Evolutionary conservation across 2,888 invertebrate genomes (phyloP).

Genomic region (Ommatoiulus sabulosus): DNA sequence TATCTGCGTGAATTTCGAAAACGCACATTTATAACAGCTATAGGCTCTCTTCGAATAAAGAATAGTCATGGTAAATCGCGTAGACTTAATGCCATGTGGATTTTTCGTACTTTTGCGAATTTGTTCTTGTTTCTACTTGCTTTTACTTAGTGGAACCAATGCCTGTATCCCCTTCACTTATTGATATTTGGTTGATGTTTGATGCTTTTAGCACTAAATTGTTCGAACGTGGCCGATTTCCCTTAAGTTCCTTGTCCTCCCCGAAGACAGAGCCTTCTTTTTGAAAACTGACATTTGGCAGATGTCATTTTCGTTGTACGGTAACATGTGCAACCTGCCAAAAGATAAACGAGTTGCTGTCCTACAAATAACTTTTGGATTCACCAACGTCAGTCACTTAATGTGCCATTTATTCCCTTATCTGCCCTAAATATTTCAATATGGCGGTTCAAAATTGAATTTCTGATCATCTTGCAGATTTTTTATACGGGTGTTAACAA

Average conservation of each 20-base stretch:
- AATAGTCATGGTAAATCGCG: too few species aligned
- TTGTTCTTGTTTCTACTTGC: not conserved
- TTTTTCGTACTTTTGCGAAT: too few species aligned
- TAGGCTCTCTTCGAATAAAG: too few species aligned
- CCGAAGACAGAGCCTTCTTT: not conserved
- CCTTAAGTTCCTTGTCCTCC: not conserved
- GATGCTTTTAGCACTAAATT: conserved; percentile 23
- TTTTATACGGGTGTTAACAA: not conserved
- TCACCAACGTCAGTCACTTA: not conserved
- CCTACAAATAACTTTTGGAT: conserved; percentile 5
- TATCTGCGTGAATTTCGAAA: too few species aligned
- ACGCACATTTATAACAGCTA: too few species aligned
- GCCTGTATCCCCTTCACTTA: not conserved
- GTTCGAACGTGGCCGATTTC: not conserved
- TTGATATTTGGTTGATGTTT: conserved; percentile 30
- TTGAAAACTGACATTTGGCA: not conserved
- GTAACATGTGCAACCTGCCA: not conserved
- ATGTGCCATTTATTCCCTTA: not conserved
- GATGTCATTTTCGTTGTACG: not conserved
- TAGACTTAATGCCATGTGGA: too few species aligned
- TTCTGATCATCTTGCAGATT: not conserved
- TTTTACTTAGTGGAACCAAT: not conserved
- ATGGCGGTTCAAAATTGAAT: not conserved
- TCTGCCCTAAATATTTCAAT: not conserved
- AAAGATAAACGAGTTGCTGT: conserved; percentile 28